Evolutionary conservation across 92 coral and sea anemone genomes (phyloP).

Genomic region (Actinostola sp.): DNA sequence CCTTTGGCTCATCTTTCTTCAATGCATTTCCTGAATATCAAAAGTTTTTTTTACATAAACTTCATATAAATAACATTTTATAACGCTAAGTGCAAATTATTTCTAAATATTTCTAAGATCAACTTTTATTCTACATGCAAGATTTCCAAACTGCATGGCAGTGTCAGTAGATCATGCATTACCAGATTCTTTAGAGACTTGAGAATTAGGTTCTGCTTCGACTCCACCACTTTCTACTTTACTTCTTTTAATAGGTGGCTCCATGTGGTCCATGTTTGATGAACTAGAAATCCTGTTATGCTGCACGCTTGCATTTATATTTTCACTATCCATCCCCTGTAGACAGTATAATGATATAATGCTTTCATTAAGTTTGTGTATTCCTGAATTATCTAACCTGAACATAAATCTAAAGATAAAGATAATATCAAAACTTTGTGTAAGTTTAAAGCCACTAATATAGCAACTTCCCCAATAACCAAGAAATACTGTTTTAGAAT

Average conservation of each 20-base stretch:
- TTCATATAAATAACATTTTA: no score
- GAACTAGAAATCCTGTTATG: conserved; percentile 38
- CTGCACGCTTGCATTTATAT: conserved; percentile 15
- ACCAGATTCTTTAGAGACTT: conserved; percentile 23
- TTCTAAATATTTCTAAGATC: neutral
- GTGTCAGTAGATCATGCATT: neutral
- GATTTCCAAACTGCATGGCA: no score
- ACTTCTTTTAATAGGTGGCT: conserved; percentile 36
- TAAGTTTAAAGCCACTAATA: no score
- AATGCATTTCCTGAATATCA: neutral
- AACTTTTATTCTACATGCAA: no score
- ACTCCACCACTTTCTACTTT: conserved; percentile 18
- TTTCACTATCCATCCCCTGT: conserved; percentile 33
- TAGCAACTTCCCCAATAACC: no score
- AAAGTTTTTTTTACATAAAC: no score
- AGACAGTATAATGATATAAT: neutral
- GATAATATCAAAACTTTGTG: no score
- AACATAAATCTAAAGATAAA: no score
- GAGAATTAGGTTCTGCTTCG: neutral
- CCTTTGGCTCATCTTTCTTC: neutral
- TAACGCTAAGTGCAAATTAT: neutral
- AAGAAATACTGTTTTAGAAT: no score
- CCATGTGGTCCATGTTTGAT: conserved; percentile 20
- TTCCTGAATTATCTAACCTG: no score
- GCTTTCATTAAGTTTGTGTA: no score